These are phyloP conservation scores for Sardinella longiceps DNA, from an alignment of 2,797 vertebrate genomes.

Conservation along the genomic window DNA sequence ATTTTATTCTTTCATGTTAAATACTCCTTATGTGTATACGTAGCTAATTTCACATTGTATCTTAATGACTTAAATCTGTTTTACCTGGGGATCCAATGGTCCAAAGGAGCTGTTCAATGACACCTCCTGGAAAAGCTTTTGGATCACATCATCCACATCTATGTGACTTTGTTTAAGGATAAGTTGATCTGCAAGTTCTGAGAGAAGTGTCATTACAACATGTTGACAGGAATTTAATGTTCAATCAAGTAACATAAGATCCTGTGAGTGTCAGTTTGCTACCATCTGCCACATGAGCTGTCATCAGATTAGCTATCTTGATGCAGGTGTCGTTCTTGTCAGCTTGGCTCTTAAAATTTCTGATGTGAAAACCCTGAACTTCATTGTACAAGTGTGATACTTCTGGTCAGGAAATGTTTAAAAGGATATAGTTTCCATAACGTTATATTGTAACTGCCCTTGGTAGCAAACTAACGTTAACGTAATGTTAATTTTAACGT, in stretches of 20 bases:
- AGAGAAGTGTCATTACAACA: background rate
- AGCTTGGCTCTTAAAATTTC: no score
- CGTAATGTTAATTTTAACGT: no score
- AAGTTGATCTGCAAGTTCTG: constrained; percentile 72
- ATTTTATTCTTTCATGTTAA: background rate
- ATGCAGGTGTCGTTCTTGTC: no score
- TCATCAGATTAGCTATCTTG: no score
- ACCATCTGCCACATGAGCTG: no score
- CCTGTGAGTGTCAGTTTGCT: background rate
- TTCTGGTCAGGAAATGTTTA: no score
- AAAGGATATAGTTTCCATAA: no score
- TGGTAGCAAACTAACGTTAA: no score
- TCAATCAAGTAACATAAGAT: background rate
- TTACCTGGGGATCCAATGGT: constrained; percentile 73
- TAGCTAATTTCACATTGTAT: background rate
- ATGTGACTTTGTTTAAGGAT: constrained; percentile 60
- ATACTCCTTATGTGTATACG: background rate
- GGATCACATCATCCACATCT: constrained; percentile 69
- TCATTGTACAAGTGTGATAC: no score
- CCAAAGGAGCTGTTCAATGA: constrained; percentile 59
- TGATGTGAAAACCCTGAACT: no score
- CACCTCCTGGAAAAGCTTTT: constrained; percentile 77
- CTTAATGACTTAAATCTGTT: background rate
- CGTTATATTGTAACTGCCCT: no score
- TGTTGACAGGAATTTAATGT: background rate